Evolutionary conservation across 64 coral and sea anemone genomes (phyloP).

Genomic region (Orbicella faveolata): DNA sequence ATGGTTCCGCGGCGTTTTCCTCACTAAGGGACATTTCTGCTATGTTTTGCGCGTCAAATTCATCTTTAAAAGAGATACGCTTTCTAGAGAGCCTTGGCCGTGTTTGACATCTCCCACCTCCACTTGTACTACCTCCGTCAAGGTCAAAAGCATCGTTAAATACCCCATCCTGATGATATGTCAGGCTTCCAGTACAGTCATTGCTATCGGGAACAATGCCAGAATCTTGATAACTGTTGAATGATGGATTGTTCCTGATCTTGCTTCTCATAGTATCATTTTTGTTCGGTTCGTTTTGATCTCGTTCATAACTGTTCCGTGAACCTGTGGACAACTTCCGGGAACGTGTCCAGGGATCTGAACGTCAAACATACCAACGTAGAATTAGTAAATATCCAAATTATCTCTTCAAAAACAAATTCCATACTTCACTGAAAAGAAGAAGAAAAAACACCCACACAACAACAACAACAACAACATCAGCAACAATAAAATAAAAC

Average conservation of each 20-base stretch:
- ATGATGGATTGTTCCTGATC: constrained; percentile 5
- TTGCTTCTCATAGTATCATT: background rate
- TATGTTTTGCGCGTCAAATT: background rate
- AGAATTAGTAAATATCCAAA: background rate
- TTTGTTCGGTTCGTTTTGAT: constrained; percentile 4
- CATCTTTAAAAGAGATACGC: constrained; percentile 65
- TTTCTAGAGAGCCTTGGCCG: constrained; percentile 6
- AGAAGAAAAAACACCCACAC: no score
- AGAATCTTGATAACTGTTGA: constrained; percentile 44
- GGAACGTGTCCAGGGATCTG: constrained; percentile 51
- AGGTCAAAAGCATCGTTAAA: constrained; percentile 18
- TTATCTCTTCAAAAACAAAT: background rate
- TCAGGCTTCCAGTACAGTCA: constrained; percentile 6
- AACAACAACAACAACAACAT: no score
- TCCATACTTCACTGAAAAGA: no score
- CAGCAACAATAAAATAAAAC: no score
- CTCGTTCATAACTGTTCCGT: constrained; percentile 23
- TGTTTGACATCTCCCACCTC: background rate
- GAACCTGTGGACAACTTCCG: background rate
- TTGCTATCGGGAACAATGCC: constrained; percentile 61
- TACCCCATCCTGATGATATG: constrained; percentile 9
- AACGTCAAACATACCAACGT: background rate
- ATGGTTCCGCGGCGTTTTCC: background rate
- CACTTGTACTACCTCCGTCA: background rate
- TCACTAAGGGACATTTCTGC: no score